phyloP scores from a whole-genome alignment of 2,113 vertebrate genomes.

The Pheucticus melanocephalus region DNA sequence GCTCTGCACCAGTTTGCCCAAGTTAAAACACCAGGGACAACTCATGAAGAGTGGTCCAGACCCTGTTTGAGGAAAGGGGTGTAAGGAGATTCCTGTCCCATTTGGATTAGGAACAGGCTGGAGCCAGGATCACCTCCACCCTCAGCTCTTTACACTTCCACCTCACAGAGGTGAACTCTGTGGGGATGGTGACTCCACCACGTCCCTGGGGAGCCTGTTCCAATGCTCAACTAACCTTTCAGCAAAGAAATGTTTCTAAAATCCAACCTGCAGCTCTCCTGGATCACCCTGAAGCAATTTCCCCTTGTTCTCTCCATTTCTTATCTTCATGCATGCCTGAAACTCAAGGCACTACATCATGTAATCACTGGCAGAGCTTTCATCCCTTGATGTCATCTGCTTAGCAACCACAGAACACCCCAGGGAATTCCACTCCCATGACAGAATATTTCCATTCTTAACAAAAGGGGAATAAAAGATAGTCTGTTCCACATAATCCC shows the following conservation, averaged over 20 bases:
- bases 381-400: background rate
- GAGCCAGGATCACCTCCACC: background rate
- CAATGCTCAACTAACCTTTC: background rate
- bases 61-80: rapidly evolving
- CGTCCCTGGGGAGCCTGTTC: background rate
- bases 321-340: rapidly evolving
- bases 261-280: background rate
- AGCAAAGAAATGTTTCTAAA: background rate
- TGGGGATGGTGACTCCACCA: background rate
- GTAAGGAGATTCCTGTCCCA: no score
- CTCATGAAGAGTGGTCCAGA: rapidly evolving
- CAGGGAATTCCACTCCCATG: background rate
- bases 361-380: background rate
- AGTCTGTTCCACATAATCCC: background rate
- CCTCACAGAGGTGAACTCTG: background rate
- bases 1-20: background rate
- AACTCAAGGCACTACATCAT: background rate
- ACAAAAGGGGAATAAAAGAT: background rate
- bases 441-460: background rate
- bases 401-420: background rate
- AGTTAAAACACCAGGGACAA: background rate
- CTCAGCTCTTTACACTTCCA: background rate
- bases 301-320: background rate
- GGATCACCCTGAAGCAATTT: background rate
- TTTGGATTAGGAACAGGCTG: background rate